Base-by-base conservation (phyloP, 1,140 invertebrate genomes). In the Magallana ariakensis region DNA sequence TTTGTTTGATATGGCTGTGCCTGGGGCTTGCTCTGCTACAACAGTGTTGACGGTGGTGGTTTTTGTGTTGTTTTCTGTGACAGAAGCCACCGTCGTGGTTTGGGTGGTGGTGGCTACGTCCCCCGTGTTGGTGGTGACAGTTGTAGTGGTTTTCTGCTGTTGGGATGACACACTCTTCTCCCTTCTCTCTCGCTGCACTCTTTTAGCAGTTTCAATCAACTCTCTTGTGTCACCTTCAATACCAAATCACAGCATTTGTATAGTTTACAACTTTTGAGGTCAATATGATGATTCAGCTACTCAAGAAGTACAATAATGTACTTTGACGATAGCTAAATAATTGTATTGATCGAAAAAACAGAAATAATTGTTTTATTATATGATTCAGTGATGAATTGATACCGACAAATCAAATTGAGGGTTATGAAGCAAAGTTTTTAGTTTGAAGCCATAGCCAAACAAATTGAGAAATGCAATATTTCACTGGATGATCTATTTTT, bases 191-290 rank as follows among this genome's bases (percentile, higher is more conserved):
- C 66, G 75, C 22, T 88, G 85, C 13, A 88, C 82, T 58, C 81
- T 16, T 19, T 60, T 82, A 9, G 85, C 89, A 54, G 57, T 53
- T 16, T 89, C 88, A 55, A 89, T 54, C 15, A 84, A 46, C 57
- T 87, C 85, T 60, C 55, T 87, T 7, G 83, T 89, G 19, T 89
- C 86, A 19, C 85, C 86, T 87, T 54, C 1, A 53, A 53, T 9
- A 70, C 13, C 8, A 70, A 70, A 33, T 33, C 33, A 33, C 33
- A 33, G 33, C 33, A 33, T 1, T 33, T 33, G 33, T 33, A 33
- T 1, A 33, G 4, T 33, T 33, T 33, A 33, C 33, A 3, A 4
- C 4, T 33, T 3, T 33, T 33, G 1, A 33, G 0, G 33, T 33
- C 33, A 33, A 33, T 4, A 33, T 4, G 4, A 33, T 33, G 33